phyloP scores from a whole-genome alignment of 1,140 invertebrate genomes.

The Uloborus diversus region DNA sequence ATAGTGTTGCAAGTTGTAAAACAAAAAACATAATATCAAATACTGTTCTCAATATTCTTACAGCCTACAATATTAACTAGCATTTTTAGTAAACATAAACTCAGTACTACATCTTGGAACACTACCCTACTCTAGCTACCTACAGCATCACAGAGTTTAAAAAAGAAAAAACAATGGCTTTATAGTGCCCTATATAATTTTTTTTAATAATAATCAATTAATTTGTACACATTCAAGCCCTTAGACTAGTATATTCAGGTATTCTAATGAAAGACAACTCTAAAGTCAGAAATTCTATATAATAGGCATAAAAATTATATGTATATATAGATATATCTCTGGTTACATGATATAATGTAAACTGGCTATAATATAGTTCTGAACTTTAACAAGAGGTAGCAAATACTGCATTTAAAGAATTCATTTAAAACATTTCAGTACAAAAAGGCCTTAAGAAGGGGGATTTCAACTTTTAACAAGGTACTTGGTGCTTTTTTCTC shows the following conservation, averaged over 20 bases:
- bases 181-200: constrained; percentile 14
- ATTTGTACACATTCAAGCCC: constrained; percentile 47
- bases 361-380: constrained; percentile 57
- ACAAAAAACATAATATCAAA: constrained; percentile 16
- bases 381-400: constrained; percentile 56
- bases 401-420: constrained; percentile 55
- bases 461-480: constrained; percentile 41
- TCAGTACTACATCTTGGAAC: constrained; percentile 52
- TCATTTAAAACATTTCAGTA: constrained; percentile 54
- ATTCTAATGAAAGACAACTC: constrained; percentile 55
- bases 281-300: constrained; percentile 48
- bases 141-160: constrained; percentile 47
- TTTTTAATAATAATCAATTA: constrained; percentile 29
- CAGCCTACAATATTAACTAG: constrained; percentile 7
- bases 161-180: constrained; percentile 31
- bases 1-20: constrained; percentile 55
- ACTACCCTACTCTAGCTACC: constrained; percentile 56
- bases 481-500: constrained; percentile 28
- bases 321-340: constrained; percentile 54
- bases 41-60: constrained; percentile 5
- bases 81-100: neutral
- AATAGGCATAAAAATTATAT: constrained; percentile 56
- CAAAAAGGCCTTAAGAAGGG: constrained; percentile 36
- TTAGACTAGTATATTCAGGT: constrained; percentile 53
- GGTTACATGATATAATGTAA: constrained; percentile 55